A percentile compares a stretch with the other conserved stretches of the same genome.
phyloP scores from a whole-genome alignment of 2,888 invertebrate genomes.

The Melinopterus prodromus region DNA sequence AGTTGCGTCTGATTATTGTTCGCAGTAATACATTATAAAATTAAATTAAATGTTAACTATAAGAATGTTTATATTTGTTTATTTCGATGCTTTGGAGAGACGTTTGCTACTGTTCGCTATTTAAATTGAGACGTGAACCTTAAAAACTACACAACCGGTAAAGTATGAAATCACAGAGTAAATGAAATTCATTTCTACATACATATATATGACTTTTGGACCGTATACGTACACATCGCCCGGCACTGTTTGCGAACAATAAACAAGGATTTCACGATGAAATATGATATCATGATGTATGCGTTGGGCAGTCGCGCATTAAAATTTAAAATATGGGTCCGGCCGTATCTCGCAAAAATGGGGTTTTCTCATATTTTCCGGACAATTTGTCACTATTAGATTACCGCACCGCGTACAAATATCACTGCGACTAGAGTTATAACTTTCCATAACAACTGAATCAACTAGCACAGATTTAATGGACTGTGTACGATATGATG shows the following conservation, averaged over 20 bases:
- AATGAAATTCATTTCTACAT: neutral
- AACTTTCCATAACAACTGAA: neutral
- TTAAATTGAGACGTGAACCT: too few relatives aligned
- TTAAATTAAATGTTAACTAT: too few relatives aligned
- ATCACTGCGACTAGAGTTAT: neutral
- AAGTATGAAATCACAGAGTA: neutral
- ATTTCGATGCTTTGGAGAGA: too few relatives aligned
- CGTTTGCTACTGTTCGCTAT: too few relatives aligned
- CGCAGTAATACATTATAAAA: too few relatives aligned
- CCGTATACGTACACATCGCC: constrained; percentile 6
- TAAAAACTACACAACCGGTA: neutral
- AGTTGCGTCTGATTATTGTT: too few relatives aligned
- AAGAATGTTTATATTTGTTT: too few relatives aligned
- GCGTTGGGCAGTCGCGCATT: constrained; percentile 11
- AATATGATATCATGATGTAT: constrained; percentile 12
- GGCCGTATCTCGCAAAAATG: constrained; percentile 15
- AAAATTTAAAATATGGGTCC: constrained; percentile 22
- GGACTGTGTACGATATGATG: neutral
- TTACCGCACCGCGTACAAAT: neutral
- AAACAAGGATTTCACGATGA: constrained; percentile 15
- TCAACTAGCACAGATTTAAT: neutral
- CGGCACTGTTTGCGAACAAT: constrained; percentile 19
- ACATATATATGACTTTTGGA: neutral
- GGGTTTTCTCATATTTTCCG: constrained; percentile 20
- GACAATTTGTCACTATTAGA: constrained; percentile 24